These are phyloP conservation scores for Drosophila trichaetosa DNA, from an alignment of 2,888 invertebrate genomes.

Conservation along the genomic window DNA sequence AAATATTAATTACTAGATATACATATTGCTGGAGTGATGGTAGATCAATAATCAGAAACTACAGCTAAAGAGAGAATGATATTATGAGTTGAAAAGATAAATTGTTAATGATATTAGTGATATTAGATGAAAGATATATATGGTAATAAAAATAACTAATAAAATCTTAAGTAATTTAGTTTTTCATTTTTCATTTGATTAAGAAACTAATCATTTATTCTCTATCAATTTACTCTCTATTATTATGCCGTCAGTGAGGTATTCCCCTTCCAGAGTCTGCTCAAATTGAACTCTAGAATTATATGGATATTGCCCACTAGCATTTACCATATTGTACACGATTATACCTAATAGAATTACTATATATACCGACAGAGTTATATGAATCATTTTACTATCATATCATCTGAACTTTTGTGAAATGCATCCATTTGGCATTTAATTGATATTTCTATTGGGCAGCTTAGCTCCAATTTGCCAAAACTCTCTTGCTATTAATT, in stretches of 20 bases:
- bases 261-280: not conserved
- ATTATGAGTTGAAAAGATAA: not conserved
- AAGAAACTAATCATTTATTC: not conserved
- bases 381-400: too few species aligned
- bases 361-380: too few species aligned
- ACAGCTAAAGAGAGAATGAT: not conserved
- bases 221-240: not conserved
- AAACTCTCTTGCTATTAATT: constrained; percentile 19
- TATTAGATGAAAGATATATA: not conserved
- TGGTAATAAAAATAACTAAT: not conserved
- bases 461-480: constrained; percentile 17
- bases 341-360: too few species aligned
- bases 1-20: not conserved
- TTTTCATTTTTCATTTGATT: not conserved
- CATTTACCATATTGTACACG: not conserved
- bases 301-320: not conserved
- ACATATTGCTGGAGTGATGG: not conserved
- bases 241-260: not conserved
- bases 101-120: not conserved
- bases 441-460: constrained; percentile 51
- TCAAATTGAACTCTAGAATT: not conserved
- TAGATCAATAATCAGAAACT: not conserved
- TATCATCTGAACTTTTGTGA: not conserved
- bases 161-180: too few species aligned
- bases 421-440: constrained; percentile 41